Evolutionary conservation across 23 tunicate species (phyloP).

Genomic region (Botrylloides violaceus): DNA sequence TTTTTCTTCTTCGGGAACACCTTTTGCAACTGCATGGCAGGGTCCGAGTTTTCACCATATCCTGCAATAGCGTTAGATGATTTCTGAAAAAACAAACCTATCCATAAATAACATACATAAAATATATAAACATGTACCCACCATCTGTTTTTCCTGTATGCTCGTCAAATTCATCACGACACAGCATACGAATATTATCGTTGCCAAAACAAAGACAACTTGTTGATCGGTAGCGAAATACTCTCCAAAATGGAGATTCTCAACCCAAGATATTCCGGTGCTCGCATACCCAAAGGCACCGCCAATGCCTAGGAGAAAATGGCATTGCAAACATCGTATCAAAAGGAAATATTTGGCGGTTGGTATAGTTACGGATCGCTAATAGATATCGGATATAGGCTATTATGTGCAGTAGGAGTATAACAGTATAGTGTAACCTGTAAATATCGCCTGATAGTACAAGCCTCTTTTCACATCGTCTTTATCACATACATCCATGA

Average conservation of each 20-base stretch:
- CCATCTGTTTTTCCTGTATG: constrained; percentile 46
- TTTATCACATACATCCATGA: constrained; percentile 90
- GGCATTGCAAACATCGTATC: not conserved
- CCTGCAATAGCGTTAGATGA: too few relatives aligned
- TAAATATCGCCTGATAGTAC: constrained; percentile 73
- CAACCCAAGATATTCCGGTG: constrained; percentile 68
- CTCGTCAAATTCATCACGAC: constrained; percentile 51
- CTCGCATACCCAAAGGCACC: constrained; percentile 91
- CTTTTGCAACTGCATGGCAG: too few relatives aligned
- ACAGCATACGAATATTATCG: constrained; percentile 39
- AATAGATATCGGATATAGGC: too few relatives aligned
- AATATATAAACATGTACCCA: too few relatives aligned
- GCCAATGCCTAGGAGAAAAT: constrained; percentile 44
- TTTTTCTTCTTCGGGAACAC: too few relatives aligned
- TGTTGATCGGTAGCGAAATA: constrained; percentile 69
- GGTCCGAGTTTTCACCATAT: too few relatives aligned
- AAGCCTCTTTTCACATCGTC: constrained; percentile 51
- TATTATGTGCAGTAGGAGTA: too few relatives aligned
- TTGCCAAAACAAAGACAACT: constrained; percentile 45
- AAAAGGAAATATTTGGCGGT: not conserved
- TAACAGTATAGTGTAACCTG: constrained; percentile 50
- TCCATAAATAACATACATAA: too few relatives aligned
- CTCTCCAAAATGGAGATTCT: constrained; percentile 24
- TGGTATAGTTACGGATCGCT: too few relatives aligned
- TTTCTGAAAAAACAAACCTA: too few relatives aligned